Percentiles rank a stretch among this genome's conserved stretches.
Conservation (phyloP, 2,113 vertebrate species). For the Anthoscopus minutus region DNA sequence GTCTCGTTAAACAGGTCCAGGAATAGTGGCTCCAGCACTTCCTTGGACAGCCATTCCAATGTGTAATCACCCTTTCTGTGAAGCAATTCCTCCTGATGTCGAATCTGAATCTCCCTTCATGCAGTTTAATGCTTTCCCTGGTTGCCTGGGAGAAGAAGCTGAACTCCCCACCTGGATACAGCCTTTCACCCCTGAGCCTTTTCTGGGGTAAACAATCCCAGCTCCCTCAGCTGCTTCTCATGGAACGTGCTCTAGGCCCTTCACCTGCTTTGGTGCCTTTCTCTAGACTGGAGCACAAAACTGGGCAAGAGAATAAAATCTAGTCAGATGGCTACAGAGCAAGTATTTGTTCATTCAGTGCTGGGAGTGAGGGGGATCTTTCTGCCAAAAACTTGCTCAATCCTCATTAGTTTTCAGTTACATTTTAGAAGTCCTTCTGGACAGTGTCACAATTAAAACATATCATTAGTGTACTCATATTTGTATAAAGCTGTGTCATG, state of each 20-base stretch:
- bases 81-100: background rate
- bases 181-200: background rate
- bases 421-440: background rate
- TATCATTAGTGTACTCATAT: background rate
- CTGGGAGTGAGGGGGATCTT: background rate
- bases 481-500: background rate
- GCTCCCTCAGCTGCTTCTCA: background rate
- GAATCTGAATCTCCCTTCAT: background rate
- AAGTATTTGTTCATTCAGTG: background rate
- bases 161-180: background rate
- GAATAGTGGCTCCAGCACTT: background rate
- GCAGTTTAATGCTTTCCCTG: accelerated
- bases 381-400: background rate
- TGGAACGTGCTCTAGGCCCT: background rate
- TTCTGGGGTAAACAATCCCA: background rate
- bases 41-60: too few species aligned
- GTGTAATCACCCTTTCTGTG: background rate
- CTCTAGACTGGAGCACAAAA: background rate
- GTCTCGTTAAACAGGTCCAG: too few species aligned
- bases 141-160: background rate
- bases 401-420: background rate
- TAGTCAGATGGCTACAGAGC: background rate
- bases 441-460: background rate
- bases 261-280: background rate
- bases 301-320: background rate